A percentile compares a stretch with the other conserved stretches of the same genome.
Conservation (phyloP, 2,113 vertebrate species). For the Progne subis region DNA sequence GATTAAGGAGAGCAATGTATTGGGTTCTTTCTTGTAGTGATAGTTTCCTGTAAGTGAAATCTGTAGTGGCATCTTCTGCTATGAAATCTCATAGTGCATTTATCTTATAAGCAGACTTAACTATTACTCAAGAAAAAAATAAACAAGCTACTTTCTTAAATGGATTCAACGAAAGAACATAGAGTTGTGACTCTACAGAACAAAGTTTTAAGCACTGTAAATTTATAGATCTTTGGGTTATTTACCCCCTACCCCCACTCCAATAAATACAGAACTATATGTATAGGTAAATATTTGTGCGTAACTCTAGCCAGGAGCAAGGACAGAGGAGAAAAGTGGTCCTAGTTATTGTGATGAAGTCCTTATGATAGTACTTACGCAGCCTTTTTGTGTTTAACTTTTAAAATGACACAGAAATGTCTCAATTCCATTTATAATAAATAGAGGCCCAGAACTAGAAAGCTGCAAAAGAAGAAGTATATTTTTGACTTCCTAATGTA, state of each 20-base stretch:
- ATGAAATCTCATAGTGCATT: neutral
- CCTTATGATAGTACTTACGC: neutral
- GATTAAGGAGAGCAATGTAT: neutral
- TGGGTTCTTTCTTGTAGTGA: neutral
- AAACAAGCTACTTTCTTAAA: neutral
- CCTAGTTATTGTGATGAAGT: neutral
- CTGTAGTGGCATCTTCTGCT: neutral
- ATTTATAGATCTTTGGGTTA: neutral
- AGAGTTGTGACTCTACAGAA: neutral
- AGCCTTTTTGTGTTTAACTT: neutral
- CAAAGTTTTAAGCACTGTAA: neutral
- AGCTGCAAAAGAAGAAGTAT: neutral
- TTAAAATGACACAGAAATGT: neutral
- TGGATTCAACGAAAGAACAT: neutral
- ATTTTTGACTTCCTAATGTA: neutral
- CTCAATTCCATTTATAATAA: neutral
- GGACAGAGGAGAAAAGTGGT: neutral
- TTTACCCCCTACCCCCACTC: neutral
- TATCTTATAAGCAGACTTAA: neutral
- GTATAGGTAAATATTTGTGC: neutral
- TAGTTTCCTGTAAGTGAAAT: neutral
- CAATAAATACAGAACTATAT: neutral
- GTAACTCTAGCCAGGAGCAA: neutral
- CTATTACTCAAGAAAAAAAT: neutral
- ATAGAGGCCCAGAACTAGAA: neutral